Percentiles rank a stretch among this genome's conserved stretches.
phyloP scores from a whole-genome alignment of 1,140 invertebrate species.

The Coptotermes formosanus region DNA sequence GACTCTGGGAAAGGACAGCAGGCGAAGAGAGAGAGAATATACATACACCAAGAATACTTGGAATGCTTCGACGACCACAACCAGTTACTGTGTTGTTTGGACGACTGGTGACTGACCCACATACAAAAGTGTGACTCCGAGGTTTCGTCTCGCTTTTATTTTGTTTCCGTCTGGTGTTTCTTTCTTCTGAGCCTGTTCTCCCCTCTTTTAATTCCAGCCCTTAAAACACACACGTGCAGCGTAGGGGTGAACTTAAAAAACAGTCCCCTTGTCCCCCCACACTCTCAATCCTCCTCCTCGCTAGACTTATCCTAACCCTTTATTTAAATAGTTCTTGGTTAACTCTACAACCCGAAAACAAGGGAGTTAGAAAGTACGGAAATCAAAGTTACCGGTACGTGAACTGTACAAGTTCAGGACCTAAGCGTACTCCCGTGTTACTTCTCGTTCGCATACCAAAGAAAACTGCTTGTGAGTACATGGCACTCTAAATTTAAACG shows the following conservation, averaged over 20 bases:
- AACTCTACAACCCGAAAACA: neutral
- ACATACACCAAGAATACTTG: neutral
- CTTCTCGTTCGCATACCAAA: too few species aligned
- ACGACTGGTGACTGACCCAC: neutral
- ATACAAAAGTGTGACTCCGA: neutral
- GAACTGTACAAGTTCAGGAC: too few species aligned
- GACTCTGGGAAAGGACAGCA: neutral
- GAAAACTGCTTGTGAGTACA: too few species aligned
- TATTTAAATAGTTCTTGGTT: constrained; percentile 3
- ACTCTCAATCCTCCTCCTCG: neutral
- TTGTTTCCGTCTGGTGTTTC: neutral
- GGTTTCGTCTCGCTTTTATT: neutral
- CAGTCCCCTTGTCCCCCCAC: neutral
- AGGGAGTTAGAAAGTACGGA: neutral
- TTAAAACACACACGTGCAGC: neutral
- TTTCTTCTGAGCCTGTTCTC: neutral
- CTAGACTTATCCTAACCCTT: neutral
- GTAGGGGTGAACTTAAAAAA: neutral
- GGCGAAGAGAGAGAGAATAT: neutral
- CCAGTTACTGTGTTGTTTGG: neutral
- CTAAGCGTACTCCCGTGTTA: too few species aligned
- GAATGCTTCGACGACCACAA: neutral
- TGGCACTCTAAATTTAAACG: too few species aligned
- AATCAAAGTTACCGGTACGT: neutral
- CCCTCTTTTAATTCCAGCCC: neutral